A percentile compares a stretch with the other conserved stretches of the same genome.
Conservation (phyloP, 2,888 invertebrate genomes). For the Tetanocera ferruginea region DNA sequence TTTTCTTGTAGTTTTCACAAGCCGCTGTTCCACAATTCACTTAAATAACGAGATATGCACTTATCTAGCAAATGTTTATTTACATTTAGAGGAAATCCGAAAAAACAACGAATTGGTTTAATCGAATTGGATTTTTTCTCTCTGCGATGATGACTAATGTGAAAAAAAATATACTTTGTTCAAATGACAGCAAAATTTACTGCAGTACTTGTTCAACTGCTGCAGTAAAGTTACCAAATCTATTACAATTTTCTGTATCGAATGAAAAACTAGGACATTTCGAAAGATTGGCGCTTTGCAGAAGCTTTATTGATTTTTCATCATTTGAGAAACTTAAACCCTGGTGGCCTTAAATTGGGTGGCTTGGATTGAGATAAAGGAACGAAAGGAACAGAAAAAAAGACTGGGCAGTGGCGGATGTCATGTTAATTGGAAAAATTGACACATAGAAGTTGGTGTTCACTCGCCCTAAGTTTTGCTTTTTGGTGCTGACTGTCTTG, state of each 20-base stretch:
- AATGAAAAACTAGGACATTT: slow-evolving; percentile 21
- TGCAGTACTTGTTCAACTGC: slow-evolving; percentile 4
- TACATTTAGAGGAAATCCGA: slow-evolving; percentile 1
- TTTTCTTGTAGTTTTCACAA: background rate
- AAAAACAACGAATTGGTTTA: slow-evolving; percentile 12
- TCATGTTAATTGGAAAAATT: too few relatives aligned
- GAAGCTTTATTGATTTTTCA: slow-evolving; percentile 13
- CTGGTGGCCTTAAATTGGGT: too few relatives aligned
- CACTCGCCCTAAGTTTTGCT: too few relatives aligned
- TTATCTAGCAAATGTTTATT: slow-evolving; percentile 18
- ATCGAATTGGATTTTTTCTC: background rate
- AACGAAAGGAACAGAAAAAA: background rate
- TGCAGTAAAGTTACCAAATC: background rate
- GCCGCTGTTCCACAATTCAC: background rate
- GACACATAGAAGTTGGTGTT: too few relatives aligned
- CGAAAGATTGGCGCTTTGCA: background rate
- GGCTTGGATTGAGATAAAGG: too few relatives aligned
- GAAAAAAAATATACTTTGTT: slow-evolving; percentile 17
- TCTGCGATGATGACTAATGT: slow-evolving; percentile 25
- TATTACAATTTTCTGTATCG: slow-evolving; percentile 26
- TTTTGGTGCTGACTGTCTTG: too few relatives aligned
- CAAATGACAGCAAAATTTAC: background rate
- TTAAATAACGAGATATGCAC: background rate
- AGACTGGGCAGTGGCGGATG: background rate
- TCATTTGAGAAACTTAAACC: background rate